These are phyloP conservation scores for Coelopa frigida DNA, from an alignment of 1,140 invertebrate genomes.

Conservation along the genomic window DNA sequence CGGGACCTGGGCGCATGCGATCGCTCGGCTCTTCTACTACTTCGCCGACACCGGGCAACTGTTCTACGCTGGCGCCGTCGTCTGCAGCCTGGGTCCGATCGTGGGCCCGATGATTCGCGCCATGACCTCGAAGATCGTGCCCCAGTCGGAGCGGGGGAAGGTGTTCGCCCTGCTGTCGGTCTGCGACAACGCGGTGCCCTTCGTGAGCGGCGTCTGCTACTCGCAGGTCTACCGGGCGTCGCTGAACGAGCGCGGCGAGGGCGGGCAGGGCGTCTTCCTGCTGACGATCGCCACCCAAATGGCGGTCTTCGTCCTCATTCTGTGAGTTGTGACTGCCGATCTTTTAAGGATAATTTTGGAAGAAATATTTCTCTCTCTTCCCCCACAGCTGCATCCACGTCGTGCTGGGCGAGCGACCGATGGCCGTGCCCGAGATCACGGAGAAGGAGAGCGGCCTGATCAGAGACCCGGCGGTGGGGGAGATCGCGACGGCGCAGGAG, in stretches of 20 bases:
- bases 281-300: constrained; percentile 62
- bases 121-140: constrained; percentile 65
- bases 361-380: neutral
- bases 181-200: constrained; percentile 66
- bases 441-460: constrained; percentile 34
- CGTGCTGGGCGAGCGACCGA: constrained; percentile 24
- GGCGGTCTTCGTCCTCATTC: constrained; percentile 51
- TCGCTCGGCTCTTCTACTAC: constrained; percentile 59
- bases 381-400: constrained; percentile 31
- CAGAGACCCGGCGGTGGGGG: neutral
- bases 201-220: constrained; percentile 62
- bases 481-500: neutral
- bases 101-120: constrained; percentile 67
- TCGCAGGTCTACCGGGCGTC: constrained; percentile 63
- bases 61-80: constrained; percentile 59
- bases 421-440: constrained; percentile 30
- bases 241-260: constrained; percentile 46
- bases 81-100: constrained; percentile 62
- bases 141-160: constrained; percentile 63
- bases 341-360: constrained; percentile 7
- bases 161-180: constrained; percentile 65
- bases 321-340: constrained; percentile 50
- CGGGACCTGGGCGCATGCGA: constrained; percentile 59
- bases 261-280: constrained; percentile 56
- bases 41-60: constrained; percentile 47